A percentile compares a stretch with the other conserved stretches of the same genome.
Evolutionary conservation across 2,888 invertebrate species (phyloP).

Genomic region (Osmoderma eremita): DNA sequence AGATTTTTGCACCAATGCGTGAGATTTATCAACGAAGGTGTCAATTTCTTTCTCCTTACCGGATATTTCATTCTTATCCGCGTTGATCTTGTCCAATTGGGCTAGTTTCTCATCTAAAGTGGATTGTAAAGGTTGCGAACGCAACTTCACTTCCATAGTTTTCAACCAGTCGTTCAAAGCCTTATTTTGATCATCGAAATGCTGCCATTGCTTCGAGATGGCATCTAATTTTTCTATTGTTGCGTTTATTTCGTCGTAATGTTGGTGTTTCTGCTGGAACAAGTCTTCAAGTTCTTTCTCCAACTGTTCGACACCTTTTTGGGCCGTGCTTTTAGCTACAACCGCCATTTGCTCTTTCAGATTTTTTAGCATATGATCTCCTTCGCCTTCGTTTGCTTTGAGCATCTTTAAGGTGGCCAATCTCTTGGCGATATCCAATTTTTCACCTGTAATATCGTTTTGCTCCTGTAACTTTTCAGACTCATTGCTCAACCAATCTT

Average conservation of each 20-base stretch:
- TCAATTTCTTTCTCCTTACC: slow-evolving; percentile 88
- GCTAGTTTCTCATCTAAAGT: slow-evolving; percentile 83
- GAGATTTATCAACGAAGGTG: slow-evolving; percentile 88
- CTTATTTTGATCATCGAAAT: slow-evolving; percentile 85
- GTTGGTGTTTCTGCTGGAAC: slow-evolving; percentile 73
- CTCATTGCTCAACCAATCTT: slow-evolving; percentile 84
- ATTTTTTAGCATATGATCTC: slow-evolving; percentile 73
- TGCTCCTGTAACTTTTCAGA: slow-evolving; percentile 83
- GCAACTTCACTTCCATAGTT: slow-evolving; percentile 82
- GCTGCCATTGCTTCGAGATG: slow-evolving; percentile 84
- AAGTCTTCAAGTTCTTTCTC: slow-evolving; percentile 78
- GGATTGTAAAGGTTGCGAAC: slow-evolving; percentile 86
- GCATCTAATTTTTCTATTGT: slow-evolving; percentile 79
- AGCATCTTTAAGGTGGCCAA: slow-evolving; percentile 73
- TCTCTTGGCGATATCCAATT: slow-evolving; percentile 80
- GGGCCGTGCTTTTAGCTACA: slow-evolving; percentile 82
- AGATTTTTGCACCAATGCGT: slow-evolving; percentile 83
- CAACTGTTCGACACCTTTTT: slow-evolving; percentile 78
- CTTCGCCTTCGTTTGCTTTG: slow-evolving; percentile 74
- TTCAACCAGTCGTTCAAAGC: slow-evolving; percentile 88
- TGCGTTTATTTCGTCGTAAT: slow-evolving; percentile 74
- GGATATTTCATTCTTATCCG: slow-evolving; percentile 79
- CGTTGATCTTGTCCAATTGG: slow-evolving; percentile 77
- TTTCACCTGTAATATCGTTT: slow-evolving; percentile 86
- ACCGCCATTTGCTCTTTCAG: slow-evolving; percentile 73